These are phyloP conservation scores for Theodoxus fluviatilis DNA, from an alignment of 2,888 invertebrate species.

Conservation along the genomic window DNA sequence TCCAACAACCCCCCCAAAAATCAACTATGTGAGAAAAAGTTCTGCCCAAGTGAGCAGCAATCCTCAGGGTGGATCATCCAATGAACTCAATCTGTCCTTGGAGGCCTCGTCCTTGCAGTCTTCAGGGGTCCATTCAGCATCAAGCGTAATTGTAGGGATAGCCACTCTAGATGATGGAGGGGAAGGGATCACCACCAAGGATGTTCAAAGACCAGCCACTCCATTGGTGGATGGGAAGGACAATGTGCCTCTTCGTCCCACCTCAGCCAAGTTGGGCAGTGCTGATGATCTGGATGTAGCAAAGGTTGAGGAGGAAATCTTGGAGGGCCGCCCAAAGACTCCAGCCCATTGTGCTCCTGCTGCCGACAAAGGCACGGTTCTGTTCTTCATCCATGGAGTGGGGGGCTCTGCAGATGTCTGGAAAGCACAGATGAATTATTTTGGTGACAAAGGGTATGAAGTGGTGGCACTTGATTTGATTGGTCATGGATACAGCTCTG, in stretches of 20 bases:
- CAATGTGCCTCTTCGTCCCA: background rate
- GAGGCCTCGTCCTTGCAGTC: constrained; percentile 7
- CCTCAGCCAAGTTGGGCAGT: background rate
- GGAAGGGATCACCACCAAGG: background rate
- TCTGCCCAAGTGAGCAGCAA: no score
- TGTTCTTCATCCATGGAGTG: constrained; percentile 76
- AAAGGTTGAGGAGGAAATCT: background rate
- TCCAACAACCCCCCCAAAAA: constrained; percentile 1
- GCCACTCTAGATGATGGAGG: background rate
- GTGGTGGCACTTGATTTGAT: constrained; percentile 75
- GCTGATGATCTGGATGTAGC: background rate
- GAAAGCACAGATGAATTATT: constrained; percentile 71
- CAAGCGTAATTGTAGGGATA: constrained; percentile 38
- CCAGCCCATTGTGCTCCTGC: constrained; percentile 3
- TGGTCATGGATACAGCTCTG: constrained; percentile 75
- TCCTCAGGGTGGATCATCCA: background rate
- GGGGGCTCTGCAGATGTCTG: constrained; percentile 75
- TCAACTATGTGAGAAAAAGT: no score
- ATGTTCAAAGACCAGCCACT: background rate
- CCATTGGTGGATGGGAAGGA: background rate
- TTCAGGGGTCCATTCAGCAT: constrained; percentile 37
- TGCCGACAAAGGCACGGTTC: constrained; percentile 42
- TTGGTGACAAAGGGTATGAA: constrained; percentile 71
- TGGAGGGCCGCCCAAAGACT: background rate
- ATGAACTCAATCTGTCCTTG: no score